Base-by-base conservation (phyloP, 2,113 vertebrate genomes). In the Empidonax alnorum region DNA sequence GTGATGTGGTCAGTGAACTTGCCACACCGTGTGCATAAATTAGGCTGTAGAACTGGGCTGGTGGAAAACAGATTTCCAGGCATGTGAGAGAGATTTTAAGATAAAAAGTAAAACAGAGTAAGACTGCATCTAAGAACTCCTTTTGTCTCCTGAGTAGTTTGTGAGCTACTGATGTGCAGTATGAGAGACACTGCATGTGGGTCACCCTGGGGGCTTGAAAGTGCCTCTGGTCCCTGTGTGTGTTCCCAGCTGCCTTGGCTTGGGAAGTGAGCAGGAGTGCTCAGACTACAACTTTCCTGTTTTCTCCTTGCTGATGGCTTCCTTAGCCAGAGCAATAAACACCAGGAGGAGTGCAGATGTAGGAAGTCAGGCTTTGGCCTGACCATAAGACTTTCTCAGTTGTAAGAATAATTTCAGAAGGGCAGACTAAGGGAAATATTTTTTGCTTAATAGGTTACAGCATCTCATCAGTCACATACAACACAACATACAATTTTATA, bases 371-470 rank as follows among this genome's bases (percentile, higher is more conserved):
- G 22, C 31, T 90, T 76, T 79, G 41, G 55, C 78, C 75, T 88
- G 90, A 39, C 63, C 23, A 0, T 73, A 41, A 88, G 63, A 74
- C 46, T 77, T 93, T 10, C 75, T 84, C 46, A 90, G n/a, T 90
- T 93, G n/a, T 39, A 67, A 80, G 75, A 88, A 77, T 86, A 86
- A 93, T 90, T 88, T 79, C 58, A 80, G 46, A 94, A 93, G 71
- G 86, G 90, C 31, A 5, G 66, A 68, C 66, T 73, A 91, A 91
- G 71, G 71, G 82, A 92, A 93, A 62, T 94, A 76, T 30, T 66
- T 93, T 90, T 88, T 87, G 41, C 83, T 85, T 93, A 84, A 74
- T 92, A 47, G 74, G 63, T 94, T 81, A 55, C 33, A 84, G 27
- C 52, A 63, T 67, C 68, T 86, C 65, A 84, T 96, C 80, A 67